Evolutionary conservation across 1,140 invertebrate genomes (phyloP), one percentile per base, ranked within the genome.

Genomic region (Pseudobourletiella spinata): DNA sequence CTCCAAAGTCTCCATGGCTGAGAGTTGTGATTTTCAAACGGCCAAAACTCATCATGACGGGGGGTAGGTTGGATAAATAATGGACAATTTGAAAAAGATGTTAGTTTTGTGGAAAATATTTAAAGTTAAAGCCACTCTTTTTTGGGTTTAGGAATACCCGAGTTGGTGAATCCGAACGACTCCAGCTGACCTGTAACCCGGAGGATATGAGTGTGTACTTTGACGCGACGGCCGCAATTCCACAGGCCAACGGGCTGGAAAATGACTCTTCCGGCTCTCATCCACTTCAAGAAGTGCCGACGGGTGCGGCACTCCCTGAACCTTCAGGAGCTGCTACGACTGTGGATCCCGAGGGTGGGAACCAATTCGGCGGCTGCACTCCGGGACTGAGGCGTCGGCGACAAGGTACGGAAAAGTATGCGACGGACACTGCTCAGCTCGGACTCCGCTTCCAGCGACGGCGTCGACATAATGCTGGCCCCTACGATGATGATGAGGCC

Each of bases 391-490:
- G 75, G 24, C 78, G 85, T 8, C 78, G 86, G n/a, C 77, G 86
- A 16, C 78, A 82, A 54, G 80, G 80, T 52, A 77, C 78, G 48
- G 86, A 87, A 61, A 88, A 88, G 72, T 88, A 88, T 73, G 83
- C 86, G 0, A 82, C 82, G 3, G 86, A 88, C 74, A 81, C 82
- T 42, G 80, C 82, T 25, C 85, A 88, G 71, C 75, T 87, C 59
- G 85, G 85, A 70, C 75, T 88, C 51, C 76, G 85, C 35, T 88
- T 88, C 76, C 81, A 83, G 71, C 78, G 86, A 59, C 82, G 86
- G 18, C 76, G 80, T 65, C 67, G 73, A 60, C 72, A 73, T 32
- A 57, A 61, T 51, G 63, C 70, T 15, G 70, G 63, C 22, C 64
- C 26, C 22, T 58, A 57, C 54, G 55, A 59, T 26, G 28, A 29